Evolutionary conservation across 2,888 invertebrate species (phyloP), one percentile per base, ranked within the genome.

Genomic region (Anodontia alba): DNA sequence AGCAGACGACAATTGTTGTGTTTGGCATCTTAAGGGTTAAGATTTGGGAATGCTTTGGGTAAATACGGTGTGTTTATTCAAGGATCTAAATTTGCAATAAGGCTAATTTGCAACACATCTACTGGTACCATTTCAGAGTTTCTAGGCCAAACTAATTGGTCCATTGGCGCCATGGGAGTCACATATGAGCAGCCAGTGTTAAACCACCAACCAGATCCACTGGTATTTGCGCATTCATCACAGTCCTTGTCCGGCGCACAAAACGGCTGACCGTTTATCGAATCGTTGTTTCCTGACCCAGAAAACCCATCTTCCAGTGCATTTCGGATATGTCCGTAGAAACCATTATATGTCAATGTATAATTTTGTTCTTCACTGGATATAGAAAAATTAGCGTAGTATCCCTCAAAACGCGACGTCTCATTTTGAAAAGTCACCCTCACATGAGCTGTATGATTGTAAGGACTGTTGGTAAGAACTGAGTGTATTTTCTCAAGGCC

Each of bases 121-220:
- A 46, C 46, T 46, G n/a, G 46, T 3, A 20, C 46, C 46, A 46
- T 20, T 20, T 20, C n/a, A 12, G 46, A 46, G n/a, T 46, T 20
- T 46, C 46, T 62, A 3, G 62, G 62, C 62, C 62, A 62, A 17
- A 62, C 62, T 17, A 62, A 33, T 5, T 62, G 8, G 1, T 33
- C 62, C 33, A 33, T 10, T 17, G 62, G 62, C 1, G 23, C 31
- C 5, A 2, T 33, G 1, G 20, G 23, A 29, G 10, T 62, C 1
- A 62, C 62, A 15, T 23, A 20, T 5, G 33, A 20, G 23, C 62
- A 62, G 2, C 62, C 23, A 15, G 15, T 15, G 20, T 23, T 62
- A 20, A 62, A 62, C 62, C 62, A 62, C 62, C 62, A 62, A 33
- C 62, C 33, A 31, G 62, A 62, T 8, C 20, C 33, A 62, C 62